Base-by-base conservation (phyloP, 2,888 invertebrate species). In the Hesperia comma region DNA sequence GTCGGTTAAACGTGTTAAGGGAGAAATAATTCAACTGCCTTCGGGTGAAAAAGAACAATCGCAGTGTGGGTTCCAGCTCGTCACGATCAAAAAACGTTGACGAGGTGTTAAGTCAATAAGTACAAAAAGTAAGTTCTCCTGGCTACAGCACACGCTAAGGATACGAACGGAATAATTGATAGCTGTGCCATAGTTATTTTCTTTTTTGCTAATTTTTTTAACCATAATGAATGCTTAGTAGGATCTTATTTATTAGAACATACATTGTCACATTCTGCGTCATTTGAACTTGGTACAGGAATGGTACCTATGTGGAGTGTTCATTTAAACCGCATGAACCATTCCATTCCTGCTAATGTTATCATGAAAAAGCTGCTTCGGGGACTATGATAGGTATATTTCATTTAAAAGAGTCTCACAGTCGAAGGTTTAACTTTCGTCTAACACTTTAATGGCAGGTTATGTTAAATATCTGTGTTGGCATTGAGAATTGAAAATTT, bases 1-100 rank as follows among this genome's bases (percentile, higher is more conserved):
- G 78, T 78, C 74, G 77, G 72, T 80, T 80, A 77, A 83, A 83
- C 79, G 79, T 80, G 82, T 83, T 79, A 81, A 79, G 73, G 71
- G 72, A 76, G 78, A 81, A 83, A 84, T 82, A 84, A 81, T 76
- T 77, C 80, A 79, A 74, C 71, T 69, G 71, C 73, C 68, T n/a
- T 40, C 49, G 56, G 61, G 49, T 72, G 75, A 75, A 77, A 77
- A 72, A 75, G 68, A 68, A 71, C 57, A 70, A 69, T 68, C 69
- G 60, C 62, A 68, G 60, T 69, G 63, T 69, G 68, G 61, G 67
- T 56, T 70, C 66, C 67, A 70, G 62, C 67, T 64, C 68, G 67
- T 71, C 67, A 70, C 68, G 71, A 71, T 72, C 69, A 37, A 70
- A 73, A 73, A 71, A 69, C 70, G 60, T 70, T 71, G 69, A 71